phyloP scores from a whole-genome alignment of 2,888 invertebrate genomes.

The Oscheius myriophilus region DNA sequence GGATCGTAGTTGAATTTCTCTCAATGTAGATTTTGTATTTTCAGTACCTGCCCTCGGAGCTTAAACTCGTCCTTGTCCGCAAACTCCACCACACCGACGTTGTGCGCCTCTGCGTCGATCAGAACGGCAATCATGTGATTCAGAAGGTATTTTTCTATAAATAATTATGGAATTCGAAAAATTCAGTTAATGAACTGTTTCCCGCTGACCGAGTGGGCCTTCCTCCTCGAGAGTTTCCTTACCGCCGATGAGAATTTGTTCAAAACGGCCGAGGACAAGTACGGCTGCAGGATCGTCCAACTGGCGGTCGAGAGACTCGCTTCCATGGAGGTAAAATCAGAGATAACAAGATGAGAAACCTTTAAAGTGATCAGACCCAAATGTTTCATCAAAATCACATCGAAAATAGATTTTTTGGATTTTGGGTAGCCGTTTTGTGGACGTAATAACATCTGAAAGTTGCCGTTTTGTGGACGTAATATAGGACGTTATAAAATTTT shows the following conservation, averaged over 20 bases:
- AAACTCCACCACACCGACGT: conserved; percentile 39
- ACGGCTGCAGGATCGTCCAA: conserved; percentile 61
- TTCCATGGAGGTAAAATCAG: conserved; percentile 6
- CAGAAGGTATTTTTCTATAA: conserved; percentile 45
- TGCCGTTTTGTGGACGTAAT: too few species aligned
- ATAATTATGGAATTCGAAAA: neutral
- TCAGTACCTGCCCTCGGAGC: conserved; percentile 3
- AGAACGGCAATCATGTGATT: conserved; percentile 65
- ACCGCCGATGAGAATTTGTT: conserved; percentile 38
- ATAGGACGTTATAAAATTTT: too few species aligned
- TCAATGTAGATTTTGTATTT: neutral
- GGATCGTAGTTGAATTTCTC: too few species aligned
- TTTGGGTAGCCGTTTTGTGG: too few species aligned
- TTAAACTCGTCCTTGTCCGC: conserved; percentile 28
- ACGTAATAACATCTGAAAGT: too few species aligned
- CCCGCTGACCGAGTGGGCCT: conserved; percentile 44
- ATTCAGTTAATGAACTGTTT: conserved; percentile 45
- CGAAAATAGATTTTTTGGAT: too few species aligned
- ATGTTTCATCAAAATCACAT: too few species aligned
- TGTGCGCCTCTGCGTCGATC: conserved; percentile 53
- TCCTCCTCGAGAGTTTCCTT: conserved; percentile 40
- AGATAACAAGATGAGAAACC: too few species aligned
- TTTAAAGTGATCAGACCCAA: too few species aligned
- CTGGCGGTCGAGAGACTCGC: conserved; percentile 59
- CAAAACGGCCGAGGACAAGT: conserved; percentile 56